A percentile compares a stretch with the other conserved stretches of the same genome.
phyloP scores from a whole-genome alignment of 2,888 invertebrate genomes.

The Leucophora obtusa region DNA sequence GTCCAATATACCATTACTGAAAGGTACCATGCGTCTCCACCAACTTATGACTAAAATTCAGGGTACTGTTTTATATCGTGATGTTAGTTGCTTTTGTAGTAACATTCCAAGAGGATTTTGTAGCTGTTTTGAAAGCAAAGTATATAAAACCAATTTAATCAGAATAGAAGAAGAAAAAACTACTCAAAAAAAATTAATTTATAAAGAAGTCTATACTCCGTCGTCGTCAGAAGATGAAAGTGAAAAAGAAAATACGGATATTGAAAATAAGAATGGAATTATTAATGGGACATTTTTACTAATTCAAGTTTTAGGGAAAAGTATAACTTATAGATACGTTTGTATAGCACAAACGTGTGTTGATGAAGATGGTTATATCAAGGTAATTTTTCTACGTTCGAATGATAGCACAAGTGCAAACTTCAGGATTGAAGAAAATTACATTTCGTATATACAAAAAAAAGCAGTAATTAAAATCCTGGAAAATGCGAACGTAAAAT shows the following conservation, averaged over 20 bases:
- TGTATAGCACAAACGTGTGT: conserved; percentile 39
- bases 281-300: conserved; percentile 39
- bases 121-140: conserved; percentile 44
- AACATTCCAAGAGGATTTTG: conserved; percentile 43
- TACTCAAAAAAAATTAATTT: conserved; percentile 40
- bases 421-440: conserved; percentile 46
- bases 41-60: conserved; percentile 46
- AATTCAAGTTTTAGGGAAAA: conserved; percentile 38
- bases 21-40: conserved; percentile 46
- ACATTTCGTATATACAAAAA: conserved; percentile 48
- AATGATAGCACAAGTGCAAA: conserved; percentile 44
- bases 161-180: conserved; percentile 39
- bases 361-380: conserved; percentile 37
- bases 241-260: conserved; percentile 35
- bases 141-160: conserved; percentile 44
- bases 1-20: conserved; percentile 45
- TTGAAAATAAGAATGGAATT: conserved; percentile 39
- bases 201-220: conserved; percentile 41
- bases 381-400: conserved; percentile 38
- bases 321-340: conserved; percentile 37
- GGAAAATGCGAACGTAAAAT: conserved; percentile 39
- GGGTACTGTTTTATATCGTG: conserved; percentile 45
- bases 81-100: conserved; percentile 49
- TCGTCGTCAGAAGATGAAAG: conserved; percentile 37
- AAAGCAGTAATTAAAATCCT: conserved; percentile 44